These are phyloP conservation scores for Drosophila histrio DNA, from an alignment of 2,888 invertebrate genomes.

Conservation along the genomic window DNA sequence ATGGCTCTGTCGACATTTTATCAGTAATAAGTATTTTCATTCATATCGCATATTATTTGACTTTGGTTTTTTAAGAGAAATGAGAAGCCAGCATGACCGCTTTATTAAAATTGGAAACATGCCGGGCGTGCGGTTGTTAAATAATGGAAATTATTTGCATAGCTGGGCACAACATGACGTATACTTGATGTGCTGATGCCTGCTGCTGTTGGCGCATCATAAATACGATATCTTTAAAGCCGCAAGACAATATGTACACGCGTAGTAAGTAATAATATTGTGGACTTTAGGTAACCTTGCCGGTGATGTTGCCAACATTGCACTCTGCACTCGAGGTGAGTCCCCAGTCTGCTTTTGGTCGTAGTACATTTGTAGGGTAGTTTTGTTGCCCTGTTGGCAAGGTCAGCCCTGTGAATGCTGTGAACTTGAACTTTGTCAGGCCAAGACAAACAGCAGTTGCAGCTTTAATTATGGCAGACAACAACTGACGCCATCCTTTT, in stretches of 20 bases:
- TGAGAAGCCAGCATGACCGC: constrained; percentile 12
- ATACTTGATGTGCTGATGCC: constrained; percentile 40
- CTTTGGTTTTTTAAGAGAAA: background rate
- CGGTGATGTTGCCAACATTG: constrained; percentile 19
- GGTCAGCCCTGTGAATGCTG: constrained; percentile 36
- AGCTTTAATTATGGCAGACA: constrained; percentile 59
- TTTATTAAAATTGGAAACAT: constrained; percentile 35
- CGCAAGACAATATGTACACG: background rate
- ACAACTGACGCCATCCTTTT: constrained; percentile 34
- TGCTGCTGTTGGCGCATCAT: constrained; percentile 9
- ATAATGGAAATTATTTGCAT: constrained; percentile 49
- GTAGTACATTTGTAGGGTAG: constrained; percentile 25
- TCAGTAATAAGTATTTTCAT: background rate
- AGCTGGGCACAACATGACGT: constrained; percentile 47
- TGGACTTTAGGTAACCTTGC: constrained; percentile 35
- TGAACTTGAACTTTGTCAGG: constrained; percentile 62
- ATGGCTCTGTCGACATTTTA: background rate
- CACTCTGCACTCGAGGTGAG: constrained; percentile 42
- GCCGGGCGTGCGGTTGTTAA: constrained; percentile 31
- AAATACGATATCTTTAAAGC: constrained; percentile 18
- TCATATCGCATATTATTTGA: background rate
- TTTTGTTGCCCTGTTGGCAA: constrained; percentile 32
- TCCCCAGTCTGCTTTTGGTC: constrained; percentile 11
- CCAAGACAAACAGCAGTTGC: constrained; percentile 36
- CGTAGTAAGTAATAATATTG: constrained; percentile 22